phyloP scores from a whole-genome alignment of 2,888 invertebrate species.

The Platycnemis pennipes region DNA sequence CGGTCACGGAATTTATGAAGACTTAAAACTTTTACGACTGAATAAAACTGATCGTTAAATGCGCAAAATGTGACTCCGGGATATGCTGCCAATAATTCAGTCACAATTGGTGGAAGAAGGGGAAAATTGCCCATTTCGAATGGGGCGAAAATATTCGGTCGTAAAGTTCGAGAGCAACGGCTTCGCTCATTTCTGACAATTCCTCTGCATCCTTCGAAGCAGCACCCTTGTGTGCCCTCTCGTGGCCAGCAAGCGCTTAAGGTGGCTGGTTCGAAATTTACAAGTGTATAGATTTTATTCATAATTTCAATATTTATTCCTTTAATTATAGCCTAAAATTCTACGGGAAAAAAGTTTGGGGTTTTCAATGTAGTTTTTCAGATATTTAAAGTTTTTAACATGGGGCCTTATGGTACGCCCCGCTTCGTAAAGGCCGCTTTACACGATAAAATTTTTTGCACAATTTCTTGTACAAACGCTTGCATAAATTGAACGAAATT shows the following conservation, averaged over 20 bases:
- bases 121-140: not conserved
- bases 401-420: too few species aligned
- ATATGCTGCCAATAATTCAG: not conserved
- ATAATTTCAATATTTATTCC: too few species aligned
- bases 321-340: too few species aligned
- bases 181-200: not conserved
- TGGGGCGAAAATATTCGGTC: not conserved
- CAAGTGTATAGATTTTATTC: too few species aligned
- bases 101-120: not conserved
- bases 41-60: slow-evolving; percentile 24
- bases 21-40: not conserved
- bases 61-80: not conserved
- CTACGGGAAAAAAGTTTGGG: too few species aligned
- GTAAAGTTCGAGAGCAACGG: not conserved
- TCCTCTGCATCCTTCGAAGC: not conserved
- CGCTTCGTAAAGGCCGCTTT: too few species aligned
- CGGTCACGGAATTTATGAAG: not conserved
- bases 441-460: too few species aligned
- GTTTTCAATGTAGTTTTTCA: too few species aligned
- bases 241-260: not conserved
- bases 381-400: too few species aligned
- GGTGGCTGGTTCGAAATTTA: too few species aligned
- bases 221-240: not conserved
- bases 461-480: too few species aligned
- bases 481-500: too few species aligned